Percentiles rank a stretch among this genome's conserved stretches.
phyloP scores from a whole-genome alignment of 2,888 invertebrate genomes.

The Troides aeacus region DNA sequence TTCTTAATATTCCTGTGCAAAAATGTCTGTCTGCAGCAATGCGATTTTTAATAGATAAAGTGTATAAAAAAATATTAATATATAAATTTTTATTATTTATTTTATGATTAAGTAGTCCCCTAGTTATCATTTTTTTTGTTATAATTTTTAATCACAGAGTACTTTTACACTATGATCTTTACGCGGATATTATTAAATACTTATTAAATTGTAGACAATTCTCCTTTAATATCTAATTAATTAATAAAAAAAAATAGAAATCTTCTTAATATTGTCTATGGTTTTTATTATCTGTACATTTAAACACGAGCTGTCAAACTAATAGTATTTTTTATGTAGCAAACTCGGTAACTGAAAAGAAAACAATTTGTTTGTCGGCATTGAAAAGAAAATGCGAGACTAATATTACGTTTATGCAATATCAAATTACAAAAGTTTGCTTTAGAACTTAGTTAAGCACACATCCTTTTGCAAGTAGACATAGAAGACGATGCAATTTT shows the following conservation, averaged over 20 bases:
- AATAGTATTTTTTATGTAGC: not conserved
- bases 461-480: constrained; percentile 48
- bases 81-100: not conserved
- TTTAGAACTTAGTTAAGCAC: constrained; percentile 36
- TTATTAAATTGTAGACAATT: too few relatives aligned
- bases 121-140: too few relatives aligned
- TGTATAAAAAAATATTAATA: too few relatives aligned
- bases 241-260: too few relatives aligned
- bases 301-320: not conserved
- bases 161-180: too few relatives aligned
- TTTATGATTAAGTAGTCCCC: too few relatives aligned
- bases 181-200: too few relatives aligned
- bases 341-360: not conserved
- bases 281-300: too few relatives aligned
- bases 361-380: not conserved
- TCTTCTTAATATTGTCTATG: too few relatives aligned
- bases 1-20: constrained; percentile 41
- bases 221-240: too few relatives aligned
- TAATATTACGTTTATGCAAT: constrained; percentile 16
- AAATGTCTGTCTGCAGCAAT: constrained; percentile 36
- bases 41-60: constrained; percentile 8
- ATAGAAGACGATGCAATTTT: constrained; percentile 58
- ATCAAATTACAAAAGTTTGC: constrained; percentile 28
- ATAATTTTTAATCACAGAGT: too few relatives aligned
- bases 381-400: constrained; percentile 8